A percentile compares a stretch with the other conserved stretches of the same genome.
Conservation (phyloP, 92 coral and sea anemone genomes). For the Bergia puertoricense region DNA sequence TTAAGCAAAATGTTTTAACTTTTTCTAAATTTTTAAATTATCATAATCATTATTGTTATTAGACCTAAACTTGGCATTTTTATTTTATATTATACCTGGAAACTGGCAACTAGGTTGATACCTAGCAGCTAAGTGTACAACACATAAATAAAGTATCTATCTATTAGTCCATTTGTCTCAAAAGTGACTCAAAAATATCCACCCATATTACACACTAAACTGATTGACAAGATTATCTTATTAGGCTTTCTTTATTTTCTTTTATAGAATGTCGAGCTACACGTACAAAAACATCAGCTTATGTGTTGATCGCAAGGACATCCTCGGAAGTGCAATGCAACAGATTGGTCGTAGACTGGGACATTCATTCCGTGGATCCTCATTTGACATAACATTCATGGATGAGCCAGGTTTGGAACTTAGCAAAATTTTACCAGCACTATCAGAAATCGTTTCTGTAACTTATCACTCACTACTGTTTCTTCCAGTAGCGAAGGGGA, state of each 20-base stretch:
- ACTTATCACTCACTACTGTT: not conserved
- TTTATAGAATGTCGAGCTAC: conserved; percentile 16
- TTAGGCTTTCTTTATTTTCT: not conserved
- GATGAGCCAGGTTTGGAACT: conserved; percentile 78
- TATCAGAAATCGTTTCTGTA: not conserved
- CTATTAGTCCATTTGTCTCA: no score
- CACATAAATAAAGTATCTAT: no score
- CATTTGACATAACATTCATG: conserved; percentile 65
- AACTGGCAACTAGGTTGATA: no score
- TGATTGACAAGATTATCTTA: no score
- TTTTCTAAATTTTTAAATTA: no score
- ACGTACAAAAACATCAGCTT: conserved; percentile 7
- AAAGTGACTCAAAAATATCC: no score
- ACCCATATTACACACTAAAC: no score
- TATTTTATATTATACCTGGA: no score
- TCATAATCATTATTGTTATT: no score
- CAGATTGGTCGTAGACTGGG: conserved; percentile 62
- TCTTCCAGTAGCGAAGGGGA: not conserved
- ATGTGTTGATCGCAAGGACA: conserved; percentile 65
- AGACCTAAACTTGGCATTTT: no score
- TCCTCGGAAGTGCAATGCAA: conserved; percentile 82
- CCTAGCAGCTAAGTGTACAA: no score
- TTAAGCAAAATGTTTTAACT: no score
- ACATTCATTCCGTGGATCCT: conserved; percentile 47
- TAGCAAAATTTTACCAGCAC: not conserved